Evolutionary conservation across 2,797 vertebrate species (phyloP).

Genomic region (Threskiornis aethiopicus): DNA sequence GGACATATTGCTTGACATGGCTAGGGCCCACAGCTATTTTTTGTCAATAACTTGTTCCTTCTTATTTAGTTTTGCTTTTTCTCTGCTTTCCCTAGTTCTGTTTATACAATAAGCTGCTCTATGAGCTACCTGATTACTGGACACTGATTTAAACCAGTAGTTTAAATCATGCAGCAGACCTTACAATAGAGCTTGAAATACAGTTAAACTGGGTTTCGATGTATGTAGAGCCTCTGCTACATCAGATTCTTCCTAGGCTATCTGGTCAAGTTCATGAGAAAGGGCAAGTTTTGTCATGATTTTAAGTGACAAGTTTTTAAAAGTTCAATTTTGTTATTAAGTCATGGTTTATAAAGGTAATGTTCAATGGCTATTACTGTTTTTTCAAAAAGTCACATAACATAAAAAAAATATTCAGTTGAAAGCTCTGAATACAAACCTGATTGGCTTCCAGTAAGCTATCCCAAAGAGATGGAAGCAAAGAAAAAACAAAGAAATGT

Average conservation of each 20-base stretch:
- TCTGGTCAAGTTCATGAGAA: not conserved
- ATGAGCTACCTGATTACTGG: not conserved
- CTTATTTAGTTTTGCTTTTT: not conserved
- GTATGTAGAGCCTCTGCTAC: not conserved
- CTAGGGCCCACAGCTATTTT: not conserved
- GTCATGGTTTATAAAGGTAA: not conserved
- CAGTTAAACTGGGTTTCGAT: not conserved
- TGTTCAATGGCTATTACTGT: not conserved
- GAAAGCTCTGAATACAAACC: not conserved
- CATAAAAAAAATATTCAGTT: not conserved
- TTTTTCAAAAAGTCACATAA: not conserved
- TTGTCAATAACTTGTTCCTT: not conserved
- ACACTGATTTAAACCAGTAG: not conserved
- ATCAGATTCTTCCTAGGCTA: not conserved
- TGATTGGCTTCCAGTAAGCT: not conserved
- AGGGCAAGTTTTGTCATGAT: not conserved
- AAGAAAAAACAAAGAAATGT: not conserved
- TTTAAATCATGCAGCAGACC: not conserved
- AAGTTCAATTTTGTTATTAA: not conserved
- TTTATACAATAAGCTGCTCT: not conserved
- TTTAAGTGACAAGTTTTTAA: not conserved
- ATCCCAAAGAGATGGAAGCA: not conserved
- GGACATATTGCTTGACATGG: not conserved
- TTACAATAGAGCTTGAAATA: not conserved
- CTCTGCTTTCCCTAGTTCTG: not conserved